These are phyloP conservation scores for Tiaroga cobitis DNA, from an alignment of 2,797 vertebrate species.

Conservation along the genomic window DNA sequence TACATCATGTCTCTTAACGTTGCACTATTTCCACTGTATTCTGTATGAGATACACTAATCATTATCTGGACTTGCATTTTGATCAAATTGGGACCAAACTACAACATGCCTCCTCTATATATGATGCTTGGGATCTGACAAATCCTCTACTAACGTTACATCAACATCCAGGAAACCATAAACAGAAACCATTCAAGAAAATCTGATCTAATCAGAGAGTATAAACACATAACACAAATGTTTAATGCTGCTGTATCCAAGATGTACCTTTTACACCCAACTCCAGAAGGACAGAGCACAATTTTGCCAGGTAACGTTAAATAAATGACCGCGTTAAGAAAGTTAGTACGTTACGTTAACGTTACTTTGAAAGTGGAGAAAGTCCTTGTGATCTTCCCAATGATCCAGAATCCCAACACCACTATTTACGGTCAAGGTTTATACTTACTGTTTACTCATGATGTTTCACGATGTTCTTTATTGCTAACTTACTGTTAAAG, in stretches of 20 bases:
- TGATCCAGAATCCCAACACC: constrained; percentile 45
- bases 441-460: constrained; percentile 62
- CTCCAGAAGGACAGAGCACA: constrained; percentile 3
- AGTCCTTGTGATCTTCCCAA: constrained; percentile 9
- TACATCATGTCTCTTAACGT: constrained; percentile 4
- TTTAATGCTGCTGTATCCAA: neutral
- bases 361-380: constrained; percentile 8
- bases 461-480: constrained; percentile 31
- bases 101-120: neutral
- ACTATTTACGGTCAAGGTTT: neutral
- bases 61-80: neutral
- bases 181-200: neutral
- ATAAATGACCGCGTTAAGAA: neutral
- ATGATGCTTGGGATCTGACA: neutral
- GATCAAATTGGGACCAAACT: neutral
- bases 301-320: neutral
- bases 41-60: neutral
- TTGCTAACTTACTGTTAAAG: constrained; percentile 38
- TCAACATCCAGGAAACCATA: neutral
- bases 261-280: neutral
- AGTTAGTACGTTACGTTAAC: constrained; percentile 11
- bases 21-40: neutral
- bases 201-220: neutral
- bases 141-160: neutral
- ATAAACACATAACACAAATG: neutral